Percentiles rank a stretch among this genome's conserved stretches.
phyloP scores from a whole-genome alignment of 1,140 invertebrate genomes.

The Helicoverpa zea region DNA sequence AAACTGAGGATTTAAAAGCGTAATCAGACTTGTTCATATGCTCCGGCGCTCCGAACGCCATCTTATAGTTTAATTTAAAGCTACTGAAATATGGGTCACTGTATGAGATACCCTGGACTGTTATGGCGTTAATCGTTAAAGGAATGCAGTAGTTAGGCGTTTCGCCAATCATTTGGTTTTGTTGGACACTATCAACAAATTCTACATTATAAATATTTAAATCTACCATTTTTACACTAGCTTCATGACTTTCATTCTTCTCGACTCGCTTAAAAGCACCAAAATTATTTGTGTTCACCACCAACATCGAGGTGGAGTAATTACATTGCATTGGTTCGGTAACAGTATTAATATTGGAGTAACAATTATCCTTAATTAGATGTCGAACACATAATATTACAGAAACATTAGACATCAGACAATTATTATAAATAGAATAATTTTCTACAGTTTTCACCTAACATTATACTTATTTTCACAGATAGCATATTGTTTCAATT shows the following conservation, averaged over 20 bases:
- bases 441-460: conserved; percentile 87
- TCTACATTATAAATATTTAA: conserved; percentile 87
- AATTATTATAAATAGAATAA: conserved; percentile 88
- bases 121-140: conserved; percentile 87
- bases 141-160: conserved; percentile 89
- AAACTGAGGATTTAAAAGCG: conserved; percentile 87
- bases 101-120: conserved; percentile 88
- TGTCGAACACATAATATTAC: conserved; percentile 88
- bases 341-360: conserved; percentile 87
- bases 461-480: conserved; percentile 88
- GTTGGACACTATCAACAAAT: conserved; percentile 87
- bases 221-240: conserved; percentile 87
- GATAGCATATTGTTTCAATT: conserved; percentile 89
- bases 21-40: conserved; percentile 88
- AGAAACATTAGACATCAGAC: conserved; percentile 89
- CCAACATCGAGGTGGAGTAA: conserved; percentile 86
- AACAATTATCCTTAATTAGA: conserved; percentile 87
- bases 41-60: conserved; percentile 84
- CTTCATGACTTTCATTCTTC: conserved; percentile 86
- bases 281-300: conserved; percentile 87
- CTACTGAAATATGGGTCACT: conserved; percentile 88
- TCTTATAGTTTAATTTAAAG: conserved; percentile 88
- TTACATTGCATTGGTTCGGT: conserved; percentile 90
- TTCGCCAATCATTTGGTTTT: conserved; percentile 88
- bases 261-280: conserved; percentile 87